These are phyloP conservation scores for Rutpela maculata DNA, from an alignment of 2,888 invertebrate species.

Conservation along the genomic window DNA sequence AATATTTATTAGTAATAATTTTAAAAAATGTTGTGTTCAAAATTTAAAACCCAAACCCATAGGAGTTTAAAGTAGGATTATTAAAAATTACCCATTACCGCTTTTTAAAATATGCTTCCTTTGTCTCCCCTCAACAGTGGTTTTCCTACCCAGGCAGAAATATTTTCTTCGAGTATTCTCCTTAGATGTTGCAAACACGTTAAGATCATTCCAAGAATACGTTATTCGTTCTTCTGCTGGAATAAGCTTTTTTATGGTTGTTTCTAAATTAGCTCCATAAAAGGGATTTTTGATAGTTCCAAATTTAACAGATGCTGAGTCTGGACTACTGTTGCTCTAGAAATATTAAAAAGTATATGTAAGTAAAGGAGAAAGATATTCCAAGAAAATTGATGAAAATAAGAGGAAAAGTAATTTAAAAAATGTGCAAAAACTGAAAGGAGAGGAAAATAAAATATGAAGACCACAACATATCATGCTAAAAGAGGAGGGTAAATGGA, in stretches of 20 bases:
- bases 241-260: constrained; percentile 50
- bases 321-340: constrained; percentile 40
- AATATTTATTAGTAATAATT: no score
- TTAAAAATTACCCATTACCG: constrained; percentile 79
- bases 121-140: constrained; percentile 64
- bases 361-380: no score
- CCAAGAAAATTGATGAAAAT: no score
- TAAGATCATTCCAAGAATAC: constrained; percentile 88
- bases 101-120: constrained; percentile 85
- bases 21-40: no score
- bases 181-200: constrained; percentile 79
- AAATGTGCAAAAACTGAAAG: no score
- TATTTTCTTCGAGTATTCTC: constrained; percentile 45
- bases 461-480: no score
- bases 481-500: no score
- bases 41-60: no score
- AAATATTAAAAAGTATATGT: constrained; percentile 2
- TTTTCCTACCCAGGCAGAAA: constrained; percentile 60
- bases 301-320: constrained; percentile 40
- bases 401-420: no score
- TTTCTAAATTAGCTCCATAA: constrained; percentile 56
- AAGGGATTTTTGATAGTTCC: constrained; percentile 51
- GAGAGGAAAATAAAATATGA: no score
- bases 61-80: no score
- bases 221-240: constrained; percentile 75